These are phyloP conservation scores for Ceratina australensis DNA, from an alignment of 1,140 invertebrate genomes.

Conservation along the genomic window DNA sequence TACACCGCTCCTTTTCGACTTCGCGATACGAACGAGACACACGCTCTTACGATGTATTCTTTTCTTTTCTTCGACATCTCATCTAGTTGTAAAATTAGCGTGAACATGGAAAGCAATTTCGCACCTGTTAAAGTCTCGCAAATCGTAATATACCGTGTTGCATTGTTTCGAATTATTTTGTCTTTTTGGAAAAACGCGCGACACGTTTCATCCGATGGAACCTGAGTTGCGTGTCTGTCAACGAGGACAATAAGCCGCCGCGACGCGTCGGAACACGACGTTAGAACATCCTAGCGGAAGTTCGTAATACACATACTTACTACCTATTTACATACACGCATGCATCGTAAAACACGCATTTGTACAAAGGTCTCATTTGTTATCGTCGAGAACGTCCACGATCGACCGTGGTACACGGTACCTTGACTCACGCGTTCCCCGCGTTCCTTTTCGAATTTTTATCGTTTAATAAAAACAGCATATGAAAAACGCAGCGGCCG, in stretches of 20 bases:
- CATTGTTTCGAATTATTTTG: too few relatives aligned
- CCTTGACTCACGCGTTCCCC: neutral
- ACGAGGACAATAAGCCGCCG: slow-evolving; percentile 36
- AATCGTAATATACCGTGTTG: neutral
- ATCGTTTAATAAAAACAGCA: neutral
- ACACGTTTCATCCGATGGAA: slow-evolving; percentile 4
- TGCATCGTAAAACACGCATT: slow-evolving; percentile 1
- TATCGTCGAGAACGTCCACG: neutral
- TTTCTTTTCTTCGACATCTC: neutral
- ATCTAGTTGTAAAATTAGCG: slow-evolving; percentile 12
- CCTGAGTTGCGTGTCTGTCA: slow-evolving; percentile 28
- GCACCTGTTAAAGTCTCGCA: slow-evolving; percentile 44
- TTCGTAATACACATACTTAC: slow-evolving; percentile 9
- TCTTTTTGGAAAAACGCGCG: neutral
- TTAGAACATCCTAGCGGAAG: neutral
- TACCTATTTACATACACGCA: too few relatives aligned
- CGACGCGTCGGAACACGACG: slow-evolving; percentile 5
- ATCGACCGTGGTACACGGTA: neutral
- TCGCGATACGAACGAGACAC: neutral
- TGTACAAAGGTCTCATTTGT: slow-evolving; percentile 27
- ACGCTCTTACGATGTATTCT: neutral
- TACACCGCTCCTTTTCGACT: neutral
- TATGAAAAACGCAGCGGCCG: slow-evolving; percentile 15
- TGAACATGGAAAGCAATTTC: slow-evolving; percentile 25
- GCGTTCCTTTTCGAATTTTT: slow-evolving; percentile 6